Percentiles rank a stretch among this genome's conserved stretches.
Evolutionary conservation across 1,140 invertebrate species (phyloP).

Genomic region (Cephus cinctus): DNA sequence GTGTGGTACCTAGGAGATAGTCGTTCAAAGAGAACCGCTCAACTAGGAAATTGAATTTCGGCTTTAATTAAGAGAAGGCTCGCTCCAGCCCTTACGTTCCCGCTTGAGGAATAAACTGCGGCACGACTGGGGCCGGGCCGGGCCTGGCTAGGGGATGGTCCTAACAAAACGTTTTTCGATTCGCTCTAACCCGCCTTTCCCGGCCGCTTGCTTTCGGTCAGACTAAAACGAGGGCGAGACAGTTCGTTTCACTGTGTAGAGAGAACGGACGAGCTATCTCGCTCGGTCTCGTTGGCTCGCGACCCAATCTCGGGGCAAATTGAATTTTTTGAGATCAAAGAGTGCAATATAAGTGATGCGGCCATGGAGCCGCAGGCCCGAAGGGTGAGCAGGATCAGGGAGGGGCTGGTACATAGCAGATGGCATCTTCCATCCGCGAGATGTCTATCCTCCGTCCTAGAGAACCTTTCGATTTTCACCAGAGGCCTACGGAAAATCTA

Average conservation of each 20-base stretch:
- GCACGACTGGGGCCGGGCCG: too few species aligned
- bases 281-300: slow-evolving; percentile 14
- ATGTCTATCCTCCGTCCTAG: neutral
- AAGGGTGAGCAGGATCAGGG: slow-evolving; percentile 2
- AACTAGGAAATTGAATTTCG: slow-evolving; percentile 36
- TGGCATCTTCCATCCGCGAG: neutral
- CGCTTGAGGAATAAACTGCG: too few species aligned
- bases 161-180: slow-evolving; percentile 27
- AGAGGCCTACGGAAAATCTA: too few species aligned
- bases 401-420: too few species aligned
- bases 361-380: slow-evolving; percentile 12
- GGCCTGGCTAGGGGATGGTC: too few species aligned
- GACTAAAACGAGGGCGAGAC: slow-evolving; percentile 3
- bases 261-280: neutral
- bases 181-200: slow-evolving; percentile 6
- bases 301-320: slow-evolving; percentile 51
- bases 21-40: slow-evolving; percentile 9
- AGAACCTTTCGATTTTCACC: neutral
- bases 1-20: too few species aligned
- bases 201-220: slow-evolving; percentile 1
- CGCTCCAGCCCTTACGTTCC: neutral
- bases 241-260: neutral
- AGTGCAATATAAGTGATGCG: slow-evolving; percentile 35
- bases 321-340: slow-evolving; percentile 56
- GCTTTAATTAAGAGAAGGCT: slow-evolving; percentile 34